Evolutionary conservation across 2,888 invertebrate genomes (phyloP).

Genomic region (Rutpela maculata): DNA sequence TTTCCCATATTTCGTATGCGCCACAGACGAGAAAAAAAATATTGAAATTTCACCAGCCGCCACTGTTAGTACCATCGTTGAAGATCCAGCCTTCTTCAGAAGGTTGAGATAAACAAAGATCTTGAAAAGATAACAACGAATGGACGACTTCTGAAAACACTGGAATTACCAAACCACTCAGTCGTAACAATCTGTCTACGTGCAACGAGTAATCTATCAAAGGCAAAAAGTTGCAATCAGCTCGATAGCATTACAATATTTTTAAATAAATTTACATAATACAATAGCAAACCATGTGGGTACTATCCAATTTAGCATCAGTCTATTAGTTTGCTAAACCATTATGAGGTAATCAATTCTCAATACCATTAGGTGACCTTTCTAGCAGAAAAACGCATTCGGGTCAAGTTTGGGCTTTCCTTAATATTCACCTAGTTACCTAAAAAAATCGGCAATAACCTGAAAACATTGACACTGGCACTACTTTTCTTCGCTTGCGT

Average conservation of each 20-base stretch:
- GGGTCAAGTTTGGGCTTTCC: constrained; percentile 59
- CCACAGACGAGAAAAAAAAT: too few relatives aligned
- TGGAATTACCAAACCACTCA: too few relatives aligned
- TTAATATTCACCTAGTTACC: constrained; percentile 53
- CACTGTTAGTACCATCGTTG: too few relatives aligned
- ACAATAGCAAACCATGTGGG: neutral
- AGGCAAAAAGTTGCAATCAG: neutral
- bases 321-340: neutral
- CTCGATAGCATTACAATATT: neutral
- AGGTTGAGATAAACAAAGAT: too few relatives aligned
- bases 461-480: constrained; percentile 55
- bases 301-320: neutral
- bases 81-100: too few relatives aligned
- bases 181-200: too few relatives aligned
- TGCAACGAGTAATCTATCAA: too few relatives aligned
- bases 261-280: constrained; percentile 2
- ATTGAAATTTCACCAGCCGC: too few relatives aligned
- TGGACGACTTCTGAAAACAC: too few relatives aligned
- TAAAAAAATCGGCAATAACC: constrained; percentile 51
- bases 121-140: too few relatives aligned
- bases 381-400: neutral
- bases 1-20: too few relatives aligned
- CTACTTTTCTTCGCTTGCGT: constrained; percentile 44
- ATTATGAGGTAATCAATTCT: too few relatives aligned
- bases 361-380: neutral